phyloP scores from a whole-genome alignment of 2,113 vertebrate species.

The Cnemophilus loriae region DNA sequence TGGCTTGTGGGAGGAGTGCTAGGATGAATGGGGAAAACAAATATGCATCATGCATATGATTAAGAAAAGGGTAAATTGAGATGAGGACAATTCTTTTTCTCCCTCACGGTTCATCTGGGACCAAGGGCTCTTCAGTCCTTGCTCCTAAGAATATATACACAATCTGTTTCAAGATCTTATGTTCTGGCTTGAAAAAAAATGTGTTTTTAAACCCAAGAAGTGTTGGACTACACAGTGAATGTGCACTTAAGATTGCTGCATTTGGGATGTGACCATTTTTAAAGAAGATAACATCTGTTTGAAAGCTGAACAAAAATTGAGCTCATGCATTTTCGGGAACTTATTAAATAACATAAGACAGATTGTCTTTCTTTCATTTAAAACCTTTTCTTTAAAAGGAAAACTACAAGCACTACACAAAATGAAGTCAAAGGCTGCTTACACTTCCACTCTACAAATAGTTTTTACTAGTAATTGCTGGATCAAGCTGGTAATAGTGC shows the following conservation, averaged over 20 bases:
- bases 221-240: conserved; percentile 27
- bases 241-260: conserved; percentile 50
- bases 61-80: not conserved
- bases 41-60: not conserved
- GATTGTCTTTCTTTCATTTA: not conserved
- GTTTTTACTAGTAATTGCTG: not conserved
- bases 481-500: not conserved
- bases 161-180: not conserved
- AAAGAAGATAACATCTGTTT: conserved; percentile 59
- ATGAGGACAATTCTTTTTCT: not conserved
- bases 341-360: conserved; percentile 25
- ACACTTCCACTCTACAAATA: not conserved
- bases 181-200: conserved; percentile 17
- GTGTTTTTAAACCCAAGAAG: conserved; percentile 10
- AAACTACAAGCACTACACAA: not conserved
- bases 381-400: not conserved
- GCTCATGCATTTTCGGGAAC: conserved; percentile 22
- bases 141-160: not conserved
- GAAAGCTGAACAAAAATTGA: conserved; percentile 50
- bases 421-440: not conserved
- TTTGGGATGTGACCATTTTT: conserved; percentile 24
- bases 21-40: not conserved
- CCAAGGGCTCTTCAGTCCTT: not conserved
- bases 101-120: not conserved
- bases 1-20: not conserved